Percentiles rank a stretch among this genome's conserved stretches.
These are phyloP conservation scores for Agriopis aurantiaria DNA, from an alignment of 2,888 invertebrate genomes.

Conservation along the genomic window DNA sequence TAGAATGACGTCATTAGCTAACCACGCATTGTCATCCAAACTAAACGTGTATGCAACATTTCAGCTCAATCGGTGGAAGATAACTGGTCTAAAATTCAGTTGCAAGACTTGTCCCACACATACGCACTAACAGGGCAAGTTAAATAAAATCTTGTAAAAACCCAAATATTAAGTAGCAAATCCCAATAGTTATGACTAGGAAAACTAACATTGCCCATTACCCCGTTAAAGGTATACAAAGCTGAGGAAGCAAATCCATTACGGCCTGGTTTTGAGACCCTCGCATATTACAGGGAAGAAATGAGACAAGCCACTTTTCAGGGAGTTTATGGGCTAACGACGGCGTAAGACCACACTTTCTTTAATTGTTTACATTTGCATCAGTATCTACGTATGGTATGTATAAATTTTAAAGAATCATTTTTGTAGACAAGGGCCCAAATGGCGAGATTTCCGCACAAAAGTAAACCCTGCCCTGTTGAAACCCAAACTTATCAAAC, in stretches of 20 bases:
- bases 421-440: conserved; percentile 84
- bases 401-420: not conserved
- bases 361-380: not conserved
- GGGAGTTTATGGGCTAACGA: conserved; percentile 71
- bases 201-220: not conserved
- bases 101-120: too few species aligned
- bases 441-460: conserved; percentile 89
- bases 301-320: conserved; percentile 65
- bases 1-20: too few species aligned
- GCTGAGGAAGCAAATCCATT: conserved; percentile 74
- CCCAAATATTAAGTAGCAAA: too few species aligned
- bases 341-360: conserved; percentile 63
- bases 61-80: too few species aligned
- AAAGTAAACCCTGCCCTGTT: conserved; percentile 89
- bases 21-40: too few species aligned
- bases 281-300: conserved; percentile 71
- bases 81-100: too few species aligned
- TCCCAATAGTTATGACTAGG: not conserved
- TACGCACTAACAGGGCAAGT: too few species aligned
- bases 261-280: conserved; percentile 73
- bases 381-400: not conserved
- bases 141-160: not conserved
- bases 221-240: conserved; percentile 66
- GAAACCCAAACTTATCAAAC: conserved; percentile 86
- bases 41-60: too few species aligned